Conservation (phyloP, 1,140 invertebrate species). For the Drosophila dunni region DNA sequence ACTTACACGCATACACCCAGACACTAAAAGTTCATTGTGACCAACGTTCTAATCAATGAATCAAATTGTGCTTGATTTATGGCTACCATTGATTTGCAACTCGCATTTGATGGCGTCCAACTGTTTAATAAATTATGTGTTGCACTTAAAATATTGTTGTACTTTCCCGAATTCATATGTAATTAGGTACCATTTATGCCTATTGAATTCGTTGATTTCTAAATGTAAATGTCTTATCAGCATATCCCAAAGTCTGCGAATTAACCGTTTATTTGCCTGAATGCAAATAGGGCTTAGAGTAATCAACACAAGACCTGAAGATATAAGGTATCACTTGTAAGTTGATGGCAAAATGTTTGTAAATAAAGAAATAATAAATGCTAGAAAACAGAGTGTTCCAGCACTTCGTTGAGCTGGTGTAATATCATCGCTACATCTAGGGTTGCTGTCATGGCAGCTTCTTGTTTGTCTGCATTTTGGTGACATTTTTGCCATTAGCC, state of each 20-base stretch:
- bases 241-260: too few relatives aligned
- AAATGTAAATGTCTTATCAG: too few relatives aligned
- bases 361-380: conserved; percentile 41
- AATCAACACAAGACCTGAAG: background rate
- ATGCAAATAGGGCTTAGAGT: conserved; percentile 11
- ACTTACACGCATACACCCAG: conserved; percentile 10
- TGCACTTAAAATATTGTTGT: conserved; percentile 13
- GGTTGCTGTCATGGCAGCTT: conserved; percentile 48
- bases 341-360: conserved; percentile 25
- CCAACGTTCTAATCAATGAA: conserved; percentile 65
- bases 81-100: conserved; percentile 66
- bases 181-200: conserved; percentile 8
- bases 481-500: conserved; percentile 82
- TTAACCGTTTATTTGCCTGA: background rate
- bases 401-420: background rate
- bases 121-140: conserved; percentile 68
- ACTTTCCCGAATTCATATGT: background rate
- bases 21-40: conserved; percentile 1
- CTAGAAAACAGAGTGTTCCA: conserved; percentile 1
- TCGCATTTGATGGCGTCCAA: conserved; percentile 31
- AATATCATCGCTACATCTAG: conserved; percentile 13
- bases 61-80: conserved; percentile 74
- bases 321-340: conserved; percentile 21
- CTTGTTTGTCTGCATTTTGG: conserved; percentile 76
- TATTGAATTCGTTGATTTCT: background rate